Evolutionary conservation across 2,797 vertebrate species (phyloP).

Genomic region (Liparis tanakae): DNA sequence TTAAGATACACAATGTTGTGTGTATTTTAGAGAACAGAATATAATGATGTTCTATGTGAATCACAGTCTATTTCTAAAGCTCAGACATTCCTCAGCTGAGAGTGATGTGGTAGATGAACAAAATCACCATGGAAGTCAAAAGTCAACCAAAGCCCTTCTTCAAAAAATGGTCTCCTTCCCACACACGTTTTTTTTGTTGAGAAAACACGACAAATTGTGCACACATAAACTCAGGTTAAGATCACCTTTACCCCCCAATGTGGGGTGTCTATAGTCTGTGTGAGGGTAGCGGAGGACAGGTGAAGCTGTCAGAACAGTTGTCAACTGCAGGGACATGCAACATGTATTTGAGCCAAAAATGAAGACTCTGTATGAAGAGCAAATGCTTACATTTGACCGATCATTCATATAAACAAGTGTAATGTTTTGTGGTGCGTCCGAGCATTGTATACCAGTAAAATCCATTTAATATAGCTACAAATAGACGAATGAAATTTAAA

Average conservation of each 20-base stretch:
- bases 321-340: conserved; percentile 28
- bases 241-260: conserved; percentile 9
- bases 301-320: conserved; percentile 57
- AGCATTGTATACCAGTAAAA: conserved; percentile 10
- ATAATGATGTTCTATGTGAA: conserved; percentile 27
- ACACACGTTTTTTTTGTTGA: neutral
- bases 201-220: neutral
- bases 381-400: neutral
- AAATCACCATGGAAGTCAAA: conserved; percentile 11
- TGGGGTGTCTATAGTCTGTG: conserved; percentile 13
- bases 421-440: neutral
- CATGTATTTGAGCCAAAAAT: conserved; percentile 20
- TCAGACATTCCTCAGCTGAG: conserved; percentile 51
- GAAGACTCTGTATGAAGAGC: conserved; percentile 9
- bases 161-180: neutral
- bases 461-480: neutral
- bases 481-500: neutral
- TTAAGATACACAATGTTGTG: neutral
- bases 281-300: conserved; percentile 50
- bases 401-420: neutral
- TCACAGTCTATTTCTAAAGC: conserved; percentile 38
- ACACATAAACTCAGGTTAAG: conserved; percentile 5
- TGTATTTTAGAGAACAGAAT: conserved; percentile 20
- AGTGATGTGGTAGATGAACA: conserved; percentile 24
- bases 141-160: neutral